Evolutionary conservation across 2,888 invertebrate genomes (phyloP), one percentile per base, ranked within the genome.

Genomic region (Erebia aethiops): DNA sequence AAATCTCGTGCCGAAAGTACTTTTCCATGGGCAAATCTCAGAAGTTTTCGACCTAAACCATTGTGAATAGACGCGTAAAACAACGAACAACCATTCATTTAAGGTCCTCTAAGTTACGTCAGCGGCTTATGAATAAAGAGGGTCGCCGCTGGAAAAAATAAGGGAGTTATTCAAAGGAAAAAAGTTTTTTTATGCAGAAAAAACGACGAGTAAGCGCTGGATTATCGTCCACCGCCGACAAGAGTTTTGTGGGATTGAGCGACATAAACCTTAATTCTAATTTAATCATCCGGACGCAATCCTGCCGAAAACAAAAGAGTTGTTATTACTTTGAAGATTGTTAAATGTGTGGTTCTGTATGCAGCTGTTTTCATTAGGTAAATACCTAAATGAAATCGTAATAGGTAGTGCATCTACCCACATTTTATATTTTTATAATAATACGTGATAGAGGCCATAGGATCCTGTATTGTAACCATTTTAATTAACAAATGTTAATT

Each of bases 11-110:
- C 58, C 67, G 62, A 75, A 76, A 76, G 77, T 78, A 80, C 76
- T 77, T 79, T 74, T 76, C 76, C 76, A 76, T 76, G 82, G 77
- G 82, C 81, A 89, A 92, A 92, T 91, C 91, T 87, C 86, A 84
- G 84, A 89, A 88, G 85, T 90, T 90, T 85, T 84, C 87, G 87
- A 86, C 84, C 87, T 87, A 88, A 92, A 87, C 84, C 89, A 88
- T 88, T 89, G 90, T 88, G 88, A 90, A 91, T 90, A 91, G 90
- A 90, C 86, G 89, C 91, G 91, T 93, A 92, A 93, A 93, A 93
- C 90, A 92, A 91, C 88, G 89, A 92, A 92, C 91, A 91, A 85
- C 92, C 92, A 88, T 92, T 92, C 90, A 92, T 92, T 93, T 91
- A 89, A 87, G 90, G 87, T 85, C 87, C 87, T 90, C 87, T 85